Base-by-base conservation (phyloP, 2,888 invertebrate genomes). In the Pristionchus maxplancki region DNA sequence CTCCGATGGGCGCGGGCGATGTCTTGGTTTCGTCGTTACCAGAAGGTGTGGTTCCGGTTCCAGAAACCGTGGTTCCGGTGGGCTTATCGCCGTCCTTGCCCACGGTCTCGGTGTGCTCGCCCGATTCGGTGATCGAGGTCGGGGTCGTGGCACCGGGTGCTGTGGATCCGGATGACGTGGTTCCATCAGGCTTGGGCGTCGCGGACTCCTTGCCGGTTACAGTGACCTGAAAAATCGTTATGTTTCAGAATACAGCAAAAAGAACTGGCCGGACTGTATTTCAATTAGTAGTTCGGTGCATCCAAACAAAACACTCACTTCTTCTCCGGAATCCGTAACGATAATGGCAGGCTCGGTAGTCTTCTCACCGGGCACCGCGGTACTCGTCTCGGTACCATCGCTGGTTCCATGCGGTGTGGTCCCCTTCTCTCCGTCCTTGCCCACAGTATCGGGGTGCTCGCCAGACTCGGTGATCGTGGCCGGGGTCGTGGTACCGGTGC, bases 131-230 rank as follows among this genome's bases (percentile, higher is more conserved):
- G 37, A 83, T 53, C 20, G 53, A 17, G 8, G 50, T 50, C 20
- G 82, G 50, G 50, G 44, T 20, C 20, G 82, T 53, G 37, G 82
- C 50, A 34, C 53, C 50, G 28, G 64, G 40, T 1, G 83, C 28
- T 3, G 48, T 31, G 37, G 34, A 58, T n/a, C 78, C 88, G 53
- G 88, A 88, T 15, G 83, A 37, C 8, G 88, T 48, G 44, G 88
- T 28, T 71, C 78, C 83, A 44, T 13, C 64, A 34, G 64, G 11
- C 34, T 67, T 34, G 34, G 64, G 64, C 34, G 64, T 67, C 31
- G 64, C 31, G 1, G 71, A 71, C 5, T 71, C 71, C 71, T 71
- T 71, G 37, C 71, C 71, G 37, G 37, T 71, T 5, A 71, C 71
- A 15, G 37, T 37, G 20, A 71, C 37, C 71, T 71, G 71, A 58